phyloP scores from a whole-genome alignment of 2,113 vertebrate genomes.

The Microtus richardsoni region DNA sequence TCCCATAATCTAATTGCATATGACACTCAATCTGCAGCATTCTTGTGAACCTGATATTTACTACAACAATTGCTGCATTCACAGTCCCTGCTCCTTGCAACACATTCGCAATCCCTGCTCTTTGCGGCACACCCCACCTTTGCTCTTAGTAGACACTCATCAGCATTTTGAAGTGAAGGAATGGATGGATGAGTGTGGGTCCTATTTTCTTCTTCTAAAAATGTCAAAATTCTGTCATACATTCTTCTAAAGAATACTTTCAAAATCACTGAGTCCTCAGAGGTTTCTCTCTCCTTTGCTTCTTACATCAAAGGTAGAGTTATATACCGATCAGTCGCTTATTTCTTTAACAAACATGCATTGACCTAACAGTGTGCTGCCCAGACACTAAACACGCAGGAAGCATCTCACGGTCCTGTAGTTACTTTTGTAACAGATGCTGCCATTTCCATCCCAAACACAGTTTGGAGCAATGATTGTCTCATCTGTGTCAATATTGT shows the following conservation, averaged over 20 bases:
- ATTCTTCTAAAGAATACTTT: not conserved
- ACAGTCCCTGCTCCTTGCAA: not conserved
- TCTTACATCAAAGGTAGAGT: slow-evolving; percentile 9
- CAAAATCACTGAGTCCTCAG: not conserved
- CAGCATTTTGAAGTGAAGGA: not conserved
- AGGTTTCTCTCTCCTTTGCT: not conserved
- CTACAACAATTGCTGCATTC: not conserved
- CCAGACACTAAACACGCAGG: not conserved
- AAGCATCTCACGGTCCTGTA: not conserved
- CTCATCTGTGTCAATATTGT: slow-evolving; percentile 25
- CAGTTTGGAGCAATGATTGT: slow-evolving; percentile 42
- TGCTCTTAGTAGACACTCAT: not conserved
- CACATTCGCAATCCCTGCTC: too few species aligned
- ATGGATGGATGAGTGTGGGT: not conserved
- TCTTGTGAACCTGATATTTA: not conserved
- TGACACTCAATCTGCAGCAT: not conserved
- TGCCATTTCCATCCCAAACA: slow-evolving; percentile 30
- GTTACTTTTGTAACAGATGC: slow-evolving; percentile 31
- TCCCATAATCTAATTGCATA: not conserved
- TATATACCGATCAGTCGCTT: not conserved
- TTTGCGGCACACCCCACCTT: not conserved
- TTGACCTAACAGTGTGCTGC: not conserved
- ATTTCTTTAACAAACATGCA: not conserved
- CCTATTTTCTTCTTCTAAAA: not conserved
- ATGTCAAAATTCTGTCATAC: slow-evolving; percentile 36